Percentiles rank a stretch among this genome's conserved stretches.
These are phyloP conservation scores for Neopipo cinnamomea DNA, from an alignment of 2,113 vertebrate genomes.

Conservation along the genomic window DNA sequence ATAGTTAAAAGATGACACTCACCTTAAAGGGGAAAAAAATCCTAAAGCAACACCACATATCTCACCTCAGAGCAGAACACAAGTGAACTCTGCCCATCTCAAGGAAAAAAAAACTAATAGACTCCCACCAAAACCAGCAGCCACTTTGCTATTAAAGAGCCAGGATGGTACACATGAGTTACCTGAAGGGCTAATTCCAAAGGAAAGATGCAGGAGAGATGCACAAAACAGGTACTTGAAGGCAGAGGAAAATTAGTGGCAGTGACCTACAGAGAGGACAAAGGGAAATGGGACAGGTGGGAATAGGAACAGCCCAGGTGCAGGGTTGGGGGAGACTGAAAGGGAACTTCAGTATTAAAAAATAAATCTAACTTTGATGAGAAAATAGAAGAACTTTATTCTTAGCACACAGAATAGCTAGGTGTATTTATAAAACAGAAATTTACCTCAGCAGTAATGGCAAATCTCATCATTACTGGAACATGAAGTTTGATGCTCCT, in stretches of 20 bases:
- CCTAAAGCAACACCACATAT: not conserved
- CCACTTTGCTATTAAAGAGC: not conserved
- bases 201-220: not conserved
- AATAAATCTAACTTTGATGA: not conserved
- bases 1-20: not conserved
- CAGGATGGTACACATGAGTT: not conserved
- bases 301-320: not conserved
- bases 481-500: not conserved
- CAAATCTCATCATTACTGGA: not conserved
- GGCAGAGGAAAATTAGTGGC: not conserved
- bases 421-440: not conserved
- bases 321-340: not conserved
- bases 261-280: not conserved
- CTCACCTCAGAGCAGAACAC: not conserved
- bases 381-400: not conserved
- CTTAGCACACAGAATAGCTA: not conserved
- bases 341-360: not conserved
- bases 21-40: not conserved
- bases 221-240: not conserved
- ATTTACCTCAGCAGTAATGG: not conserved
- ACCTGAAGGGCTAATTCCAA: not conserved
- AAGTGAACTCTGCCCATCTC: not conserved
- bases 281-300: not conserved
- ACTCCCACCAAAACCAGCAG: not conserved
- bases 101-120: not conserved